Base-by-base conservation (phyloP, 2,888 invertebrate species). In the Lycocerus yunnanus region DNA sequence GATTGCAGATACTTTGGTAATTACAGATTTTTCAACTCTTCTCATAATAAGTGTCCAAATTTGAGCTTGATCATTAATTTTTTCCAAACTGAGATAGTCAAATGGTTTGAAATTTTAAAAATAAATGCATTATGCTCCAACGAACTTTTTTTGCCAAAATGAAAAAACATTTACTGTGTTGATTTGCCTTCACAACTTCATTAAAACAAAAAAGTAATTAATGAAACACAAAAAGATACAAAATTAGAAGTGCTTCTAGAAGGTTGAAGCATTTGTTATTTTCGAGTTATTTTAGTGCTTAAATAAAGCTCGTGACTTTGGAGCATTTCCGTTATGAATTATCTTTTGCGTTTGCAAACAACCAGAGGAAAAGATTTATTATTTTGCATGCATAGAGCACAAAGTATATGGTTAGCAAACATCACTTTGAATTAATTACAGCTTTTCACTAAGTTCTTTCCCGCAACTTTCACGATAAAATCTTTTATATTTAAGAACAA, bases 381-480 rank as follows among this genome's bases (percentile, higher is more conserved):
- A 67, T 66, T 71, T 58, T 73, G 76, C 73, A 76, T 76, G 76
- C 68, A 71, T 76, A 71, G 69, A 73, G 59, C 68, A 43, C 43
- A 71, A 73, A 73, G 71, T 73, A 68, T 71, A 76, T 69, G 73
- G 75, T 76, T 76, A 73, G 73, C 73, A 76, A 76, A 73, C 73
- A 76, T 73, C 65, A 73, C 73, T 68, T 72, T 71, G 73, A 76
- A 76, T 76, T 76, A 76, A 76, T 76, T 76, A 73, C 60, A 71
- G 68, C 75, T 76, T 68, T 72, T 72, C 69, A 65, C 63, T 63
- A 73, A 68, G 66, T 75, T 72, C 69, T 76, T 73, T 76, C 73
- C 65, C 68, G 68, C 60, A 71, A 70, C 70, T 68, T 73, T 69
- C 24, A 68, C 70, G 76, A 73, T 76, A 73, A 73, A 73, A 73